Evolutionary conservation across 2,113 vertebrate species (phyloP), one percentile per base, ranked within the genome.

Genomic region (Myotis brandtii): DNA sequence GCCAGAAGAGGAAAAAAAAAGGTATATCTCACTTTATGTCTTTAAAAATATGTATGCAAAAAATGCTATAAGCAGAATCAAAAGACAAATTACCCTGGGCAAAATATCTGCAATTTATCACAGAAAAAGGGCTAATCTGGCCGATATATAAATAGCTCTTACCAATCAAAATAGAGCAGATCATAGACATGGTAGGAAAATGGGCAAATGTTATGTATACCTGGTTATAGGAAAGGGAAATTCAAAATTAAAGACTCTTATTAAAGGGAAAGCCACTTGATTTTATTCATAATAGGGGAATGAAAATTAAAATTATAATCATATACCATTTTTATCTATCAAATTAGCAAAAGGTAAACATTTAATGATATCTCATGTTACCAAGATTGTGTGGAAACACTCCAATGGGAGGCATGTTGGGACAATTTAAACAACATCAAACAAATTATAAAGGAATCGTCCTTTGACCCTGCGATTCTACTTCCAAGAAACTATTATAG

Each of bases 31-130:
- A 77, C 20, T 70, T 85, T 79, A 32, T 73, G 1, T 82, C 77
- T 66, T 79, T 75, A 30, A 92, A 40, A 52, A 40, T 40, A 6
- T 48, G 6, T 30, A 56, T 80, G 46, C n/a, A 93, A 93, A 80
- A 93, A 87, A 30, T 70, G 16, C 17, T 84, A 64, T 37, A 54
- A 80, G 40, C n/a, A 89, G 17, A 92, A 40, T 76, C 30, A 93
- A 90, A 96, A 81, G 72, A 76, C 14, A 75, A 79, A 90, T 95
- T n/a, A 97, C 11, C 6, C 4, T 52, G 11, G 13, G 27, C 34
- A 84, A 87, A 87, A 90, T 48, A 64, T 43, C 25, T 84, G 10
- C 18, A 93, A n/a, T 3, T 95, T 34, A 17, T 76, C 23, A 83
- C 37, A 83, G 48, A 89, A 10, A 77, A 89, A 81, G 0, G 4